Conservation (phyloP, 2,888 invertebrate genomes). For the Bombylius major region DNA sequence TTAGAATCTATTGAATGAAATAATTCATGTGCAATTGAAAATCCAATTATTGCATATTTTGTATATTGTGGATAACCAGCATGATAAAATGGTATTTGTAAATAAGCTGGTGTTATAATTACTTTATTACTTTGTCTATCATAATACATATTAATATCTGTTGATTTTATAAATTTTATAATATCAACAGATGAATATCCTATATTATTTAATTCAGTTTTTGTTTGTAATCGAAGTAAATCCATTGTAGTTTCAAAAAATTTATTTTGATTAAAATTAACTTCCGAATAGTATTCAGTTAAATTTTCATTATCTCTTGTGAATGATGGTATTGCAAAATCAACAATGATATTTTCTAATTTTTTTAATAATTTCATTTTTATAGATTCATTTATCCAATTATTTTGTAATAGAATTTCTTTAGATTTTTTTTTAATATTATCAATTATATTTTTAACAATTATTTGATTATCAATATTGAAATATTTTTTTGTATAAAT, state of each 20-base stretch:
- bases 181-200: not conserved
- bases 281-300: not conserved
- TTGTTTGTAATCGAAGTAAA: not conserved
- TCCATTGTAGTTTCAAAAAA: constrained; percentile 2
- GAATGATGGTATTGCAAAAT: not conserved
- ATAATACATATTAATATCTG: not conserved
- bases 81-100: constrained; percentile 1
- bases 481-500: constrained; percentile 43
- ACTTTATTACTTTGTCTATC: not conserved
- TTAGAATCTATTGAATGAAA: constrained; percentile 1
- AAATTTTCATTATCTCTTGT: not conserved
- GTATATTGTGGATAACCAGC: not conserved
- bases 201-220: not conserved
- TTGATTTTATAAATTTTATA: not conserved
- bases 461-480: not conserved
- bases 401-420: not conserved
- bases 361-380: not conserved
- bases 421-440: not conserved
- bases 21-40: not conserved
- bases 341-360: not conserved
- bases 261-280: not conserved
- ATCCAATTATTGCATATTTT: constrained; percentile 1
- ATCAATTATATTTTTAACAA: not conserved
- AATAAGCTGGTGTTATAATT: not conserved
- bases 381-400: not conserved